Base-by-base conservation (phyloP, 1,140 invertebrate genomes). In the Scaptomyza hsui region DNA sequence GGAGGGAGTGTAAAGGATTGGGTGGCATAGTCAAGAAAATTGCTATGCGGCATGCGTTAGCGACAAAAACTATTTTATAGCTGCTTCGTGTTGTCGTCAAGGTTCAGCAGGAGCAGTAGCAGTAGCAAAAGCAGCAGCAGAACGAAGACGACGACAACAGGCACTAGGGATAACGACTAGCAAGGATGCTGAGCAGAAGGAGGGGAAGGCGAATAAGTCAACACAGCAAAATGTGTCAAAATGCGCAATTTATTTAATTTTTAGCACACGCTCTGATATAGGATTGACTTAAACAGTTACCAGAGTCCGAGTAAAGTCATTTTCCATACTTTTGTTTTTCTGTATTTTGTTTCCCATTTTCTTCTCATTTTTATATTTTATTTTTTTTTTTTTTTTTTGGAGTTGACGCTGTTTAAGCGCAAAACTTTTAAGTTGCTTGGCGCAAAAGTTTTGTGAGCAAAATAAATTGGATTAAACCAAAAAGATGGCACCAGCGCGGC, bases 381-480 rank as follows among this genome's bases (percentile, higher is more conserved):
- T n/a, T n/a, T n/a, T n/a, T 49, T 67, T 19, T 9, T 10, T 51
- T 53, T 47, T 44, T 55, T 62, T 39, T 71, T 82, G 63, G 77
- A 88, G 63, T 78, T 88, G 82, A 78, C 76, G 82, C 82, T 88
- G 78, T 88, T 88, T 88, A 88, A 88, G 75, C 75, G 57, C 60
- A 72, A 78, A 88, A 88, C 82, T 88, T 88, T 88, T 88, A 88
- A 88, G 82, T 88, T 88, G 82, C 76, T 82, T 48, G 52, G 39
- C 62, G 39, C 59, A 81, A 88, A 86, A 78, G 42, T 80, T 88
- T 89, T 52, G 60, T 44, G 55, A 82, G 83, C 56, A 88, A 78
- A 85, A 86, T 88, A 88, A 88, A 88, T 88, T 88, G 82, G 82
- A 88, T 88, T 88, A 88, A 88, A 81, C 81, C 81, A 81, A 85